Conservation (phyloP, 2,797 vertebrate genomes). For the Gambelia wislizenii region DNA sequence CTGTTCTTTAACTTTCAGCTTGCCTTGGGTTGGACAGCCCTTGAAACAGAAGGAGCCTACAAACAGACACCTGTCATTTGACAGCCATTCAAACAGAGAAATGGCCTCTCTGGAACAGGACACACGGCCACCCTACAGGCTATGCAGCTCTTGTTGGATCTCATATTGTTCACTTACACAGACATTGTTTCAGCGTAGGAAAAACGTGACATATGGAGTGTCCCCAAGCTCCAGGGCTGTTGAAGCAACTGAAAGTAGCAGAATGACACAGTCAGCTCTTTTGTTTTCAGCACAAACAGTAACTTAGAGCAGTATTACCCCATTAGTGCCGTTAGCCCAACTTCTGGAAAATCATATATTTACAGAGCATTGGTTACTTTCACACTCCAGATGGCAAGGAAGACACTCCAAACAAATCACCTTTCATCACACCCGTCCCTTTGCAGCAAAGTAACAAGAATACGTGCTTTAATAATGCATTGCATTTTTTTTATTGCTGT, state of each 20-base stretch:
- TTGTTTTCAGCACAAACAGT: conserved; percentile 23
- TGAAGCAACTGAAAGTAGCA: background rate
- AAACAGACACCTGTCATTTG: background rate
- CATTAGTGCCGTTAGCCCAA: conserved; percentile 20
- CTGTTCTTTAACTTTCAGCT: background rate
- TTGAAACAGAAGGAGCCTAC: background rate
- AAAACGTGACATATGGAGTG: conserved; percentile 5
- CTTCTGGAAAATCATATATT: conserved; percentile 36
- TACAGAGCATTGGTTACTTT: conserved; percentile 39
- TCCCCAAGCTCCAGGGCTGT: background rate
- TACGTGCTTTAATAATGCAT: conserved; percentile 49
- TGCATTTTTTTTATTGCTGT: conserved; percentile 53
- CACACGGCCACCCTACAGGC: background rate
- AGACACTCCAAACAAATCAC: conserved; percentile 43
- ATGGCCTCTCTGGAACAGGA: background rate
- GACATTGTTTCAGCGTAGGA: background rate
- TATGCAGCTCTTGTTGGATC: background rate
- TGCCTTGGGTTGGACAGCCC: background rate
- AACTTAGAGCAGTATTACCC: conserved; percentile 8
- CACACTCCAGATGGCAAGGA: conserved; percentile 33
- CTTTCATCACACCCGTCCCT: conserved; percentile 40
- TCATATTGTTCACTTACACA: too few relatives aligned
- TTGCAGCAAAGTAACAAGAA: conserved; percentile 34
- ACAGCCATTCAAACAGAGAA: too few relatives aligned
- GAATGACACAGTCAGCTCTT: conserved; percentile 22